Base-by-base conservation (phyloP, 2,888 invertebrate genomes). In the Catocala fraxini region DNA sequence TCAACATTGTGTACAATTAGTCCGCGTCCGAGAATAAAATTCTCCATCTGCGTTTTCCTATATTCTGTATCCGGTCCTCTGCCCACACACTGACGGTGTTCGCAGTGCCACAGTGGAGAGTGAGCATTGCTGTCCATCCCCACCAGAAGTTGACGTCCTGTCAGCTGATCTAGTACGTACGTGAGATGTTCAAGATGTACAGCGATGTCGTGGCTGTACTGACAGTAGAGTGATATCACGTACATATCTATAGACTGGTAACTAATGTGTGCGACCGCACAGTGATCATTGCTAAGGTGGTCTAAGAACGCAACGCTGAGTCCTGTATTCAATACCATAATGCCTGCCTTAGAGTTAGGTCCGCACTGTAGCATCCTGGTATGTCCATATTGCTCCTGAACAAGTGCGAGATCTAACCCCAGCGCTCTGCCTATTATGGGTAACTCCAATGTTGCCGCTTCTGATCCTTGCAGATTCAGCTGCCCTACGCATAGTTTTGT, bases 381-480 rank as follows among this genome's bases (percentile, higher is more conserved):
- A 42, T n/a, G 4, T 34, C 5, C 5, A 53, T 7, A 12, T 12
- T 9, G 42, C 39, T 41, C 6, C 43, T 43, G 42, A 5, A 11
- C 42, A 0, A 43, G 42, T 9, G 4, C 11, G 10, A 43, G 0
- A n/a, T 43, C 42, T 9, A 43, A n/a, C 11, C 11, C 5, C 41
- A 6, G 42, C 43, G 4, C 15, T 41, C 6, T 39, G 6, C 25
- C 42, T 10, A 7, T 6, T 13, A 6, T 42, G 11, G 10, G 13
- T 5, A 12, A 10, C 39, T 10, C 39, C 7, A 0, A 3, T 5
- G 25, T 15, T 2, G 35, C 12, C 0, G 13, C 33, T 35, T n/a
- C 9, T n/a, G 13, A 35, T 13, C 79, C 74, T 13, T 58, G 63
- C 0, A 78, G 59, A 15, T 79, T 79, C 0, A 81, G 9, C 62